A percentile compares a stretch with the other conserved stretches of the same genome.
These are phyloP conservation scores for Podilymbus podiceps DNA, from an alignment of 2,113 vertebrate genomes.

Conservation along the genomic window DNA sequence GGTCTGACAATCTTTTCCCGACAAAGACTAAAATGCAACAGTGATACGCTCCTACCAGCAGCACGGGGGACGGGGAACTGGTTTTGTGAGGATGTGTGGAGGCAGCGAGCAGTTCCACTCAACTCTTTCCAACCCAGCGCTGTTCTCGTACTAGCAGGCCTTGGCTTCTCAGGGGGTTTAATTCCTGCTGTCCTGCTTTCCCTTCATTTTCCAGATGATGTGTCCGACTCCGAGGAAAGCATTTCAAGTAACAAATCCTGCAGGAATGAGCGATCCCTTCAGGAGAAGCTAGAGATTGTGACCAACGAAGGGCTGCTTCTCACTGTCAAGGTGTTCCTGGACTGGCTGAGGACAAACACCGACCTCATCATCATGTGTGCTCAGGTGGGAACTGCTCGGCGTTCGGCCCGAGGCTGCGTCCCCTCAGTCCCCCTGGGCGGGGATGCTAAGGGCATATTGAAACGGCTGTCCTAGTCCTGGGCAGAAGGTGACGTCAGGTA, in stretches of 20 bases:
- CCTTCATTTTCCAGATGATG: slow-evolving; percentile 71
- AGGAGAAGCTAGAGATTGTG: slow-evolving; percentile 90
- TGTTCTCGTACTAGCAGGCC: not conserved
- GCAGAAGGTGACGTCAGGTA: not conserved
- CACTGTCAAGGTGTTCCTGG: slow-evolving; percentile 93
- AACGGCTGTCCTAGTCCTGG: not conserved
- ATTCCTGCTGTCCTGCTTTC: not conserved
- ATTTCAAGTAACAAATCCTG: slow-evolving; percentile 83
- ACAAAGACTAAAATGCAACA: not conserved
- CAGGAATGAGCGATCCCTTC: slow-evolving; percentile 84
- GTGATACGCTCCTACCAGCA: not conserved
- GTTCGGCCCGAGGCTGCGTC: rapidly evolving
- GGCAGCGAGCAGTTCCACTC: not conserved
- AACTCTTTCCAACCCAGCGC: not conserved
- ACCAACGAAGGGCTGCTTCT: slow-evolving; percentile 89
- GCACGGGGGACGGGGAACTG: not conserved
- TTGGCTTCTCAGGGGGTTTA: not conserved
- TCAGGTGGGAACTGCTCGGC: slow-evolving; percentile 74
- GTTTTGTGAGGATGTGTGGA: not conserved
- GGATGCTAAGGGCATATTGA: not conserved
- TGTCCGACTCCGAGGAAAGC: slow-evolving; percentile 89
- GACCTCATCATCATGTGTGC: slow-evolving; percentile 97
- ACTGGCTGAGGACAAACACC: slow-evolving; percentile 94
- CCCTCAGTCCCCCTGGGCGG: not conserved
- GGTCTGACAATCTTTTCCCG: not conserved